Evolutionary conservation across 2,113 vertebrate species (phyloP), one percentile per base, ranked within the genome.

Genomic region (Centropus unirufus): DNA sequence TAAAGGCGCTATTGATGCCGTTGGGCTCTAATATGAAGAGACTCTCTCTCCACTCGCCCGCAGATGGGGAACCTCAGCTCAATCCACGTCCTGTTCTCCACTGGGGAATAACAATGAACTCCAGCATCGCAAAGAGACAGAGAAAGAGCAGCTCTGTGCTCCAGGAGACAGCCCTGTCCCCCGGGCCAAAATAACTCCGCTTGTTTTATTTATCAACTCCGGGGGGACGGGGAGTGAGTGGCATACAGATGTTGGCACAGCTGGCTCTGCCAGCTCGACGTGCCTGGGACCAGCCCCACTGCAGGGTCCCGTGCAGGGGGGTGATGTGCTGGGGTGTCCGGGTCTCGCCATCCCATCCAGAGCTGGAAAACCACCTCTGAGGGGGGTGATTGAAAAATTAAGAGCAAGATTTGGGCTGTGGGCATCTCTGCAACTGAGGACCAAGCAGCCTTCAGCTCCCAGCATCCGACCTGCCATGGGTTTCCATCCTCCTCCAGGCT

Each of bases 101-200:
- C 83, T 9, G 70, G 83, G 92, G 95, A 96, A 59, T 87, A 86
- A 96, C 94, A 97, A 94, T 96, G 93, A 97, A 96, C 92, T 97
- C 81, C 27, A 72, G 89, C 36, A 8, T 85, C 83, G 3, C 4
- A 0, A 92, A 85, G 78, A 73, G 78, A 47, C 4, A 1, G 73
- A 96, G 82, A 98, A 96, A 98, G 96, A 95, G 86, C 80, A 74
- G 52, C 97, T 98, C 97, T 98, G 97, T 98, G 86, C 97, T 97
- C 92, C 7, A 27, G 94, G 97, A 97, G 96, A 98, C 95, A 89
- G 95, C 91, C 39, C 32, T 14, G 90, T 97, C 96, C 95, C 83
- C 32, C 16, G 55, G 89, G 97, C 97, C 95, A 97, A 97, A 98
- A 97, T 90, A 97, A 97, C 97, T 97, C 96, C 83, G 82, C 96